Percentiles rank a stretch among this genome's conserved stretches.
Evolutionary conservation across 92 coral and sea anemone genomes (phyloP).

Genomic region (Paramuricea clavata): DNA sequence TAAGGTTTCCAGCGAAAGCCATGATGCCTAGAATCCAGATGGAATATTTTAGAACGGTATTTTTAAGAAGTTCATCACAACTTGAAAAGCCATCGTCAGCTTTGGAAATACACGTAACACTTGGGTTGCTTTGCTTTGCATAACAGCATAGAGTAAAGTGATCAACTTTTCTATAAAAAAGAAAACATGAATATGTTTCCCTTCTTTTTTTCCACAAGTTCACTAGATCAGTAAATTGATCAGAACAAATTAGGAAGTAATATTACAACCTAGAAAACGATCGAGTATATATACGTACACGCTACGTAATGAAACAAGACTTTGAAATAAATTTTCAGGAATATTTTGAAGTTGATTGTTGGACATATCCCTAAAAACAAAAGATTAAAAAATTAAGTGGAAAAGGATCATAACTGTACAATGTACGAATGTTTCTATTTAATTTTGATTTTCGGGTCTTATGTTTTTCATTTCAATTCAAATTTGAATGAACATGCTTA

Average conservation of each 20-base stretch:
- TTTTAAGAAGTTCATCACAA: slow-evolving; percentile 90
- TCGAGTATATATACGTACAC: slow-evolving; percentile 44
- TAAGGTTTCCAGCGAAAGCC: slow-evolving; percentile 81
- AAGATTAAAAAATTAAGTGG: too few relatives aligned
- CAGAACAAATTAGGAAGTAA: too few relatives aligned
- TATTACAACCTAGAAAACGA: too few relatives aligned
- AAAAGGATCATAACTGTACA: too few relatives aligned
- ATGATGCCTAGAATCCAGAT: slow-evolving; percentile 89
- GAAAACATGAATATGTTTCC: too few relatives aligned
- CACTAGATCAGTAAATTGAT: too few relatives aligned
- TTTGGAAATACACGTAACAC: slow-evolving; percentile 35
- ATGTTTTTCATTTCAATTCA: too few relatives aligned
- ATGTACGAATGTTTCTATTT: too few relatives aligned
- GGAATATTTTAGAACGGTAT: slow-evolving; percentile 76
- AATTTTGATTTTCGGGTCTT: too few relatives aligned
- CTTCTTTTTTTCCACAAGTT: too few relatives aligned
- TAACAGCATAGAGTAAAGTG: slow-evolving; percentile 72
- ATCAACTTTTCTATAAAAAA: slow-evolving; percentile 51
- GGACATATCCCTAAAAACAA: slow-evolving; percentile 34
- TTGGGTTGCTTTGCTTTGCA: slow-evolving; percentile 51
- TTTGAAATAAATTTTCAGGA: slow-evolving; percentile 25
- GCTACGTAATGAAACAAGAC: slow-evolving; percentile 22
- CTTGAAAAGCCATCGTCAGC: slow-evolving; percentile 68
- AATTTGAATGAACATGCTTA: too few relatives aligned
- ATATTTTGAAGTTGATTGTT: slow-evolving; percentile 46